Evolutionary conservation across 1,140 invertebrate species (phyloP), one percentile per base, ranked within the genome.

Genomic region (Hermatobates lingyangjiaoensis): DNA sequence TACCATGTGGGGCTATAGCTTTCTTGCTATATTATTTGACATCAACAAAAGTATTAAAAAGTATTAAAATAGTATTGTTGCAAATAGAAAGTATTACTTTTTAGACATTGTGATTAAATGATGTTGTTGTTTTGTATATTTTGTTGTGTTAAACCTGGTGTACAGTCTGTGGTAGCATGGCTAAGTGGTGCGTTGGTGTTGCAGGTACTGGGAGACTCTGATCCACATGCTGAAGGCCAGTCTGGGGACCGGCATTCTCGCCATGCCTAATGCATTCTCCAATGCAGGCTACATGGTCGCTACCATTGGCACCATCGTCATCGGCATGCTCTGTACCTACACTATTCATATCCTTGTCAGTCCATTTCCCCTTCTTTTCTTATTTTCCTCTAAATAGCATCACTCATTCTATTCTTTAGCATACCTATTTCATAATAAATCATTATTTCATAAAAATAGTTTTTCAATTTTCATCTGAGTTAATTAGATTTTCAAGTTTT

Each of bases 171-270:
- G 18, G 24, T 21, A 34, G 10, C 18, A 34, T 45, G 34, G 48
- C 23, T 45, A 24, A 50, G 23, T 47, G 7, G 24, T 23, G 48
- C 10, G 12, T 53, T 46, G 60, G 56, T 56, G 56, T 59, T 67
- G 14, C 59, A 87, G 83, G 47, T 85, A 84, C 66, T 66, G 67
- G 25, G 83, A 87, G 52, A 88, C 85, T 0, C 68, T 88, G 55
- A 76, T 87, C 55, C 85, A 89, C 62, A 64, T 89, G 54, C 63
- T 88, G 20, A 89, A 89, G 61, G 84, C 83, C 23, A 89, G 87
- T 61, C 73, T 92, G 49, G 89, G 89, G 4, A 91, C 88, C 0
- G 88, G 89, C 4, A 85, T 93, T 42, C 62, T 93, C 45, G 87
- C 88, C 18, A 90, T 93, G 83, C 85, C 88, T 2, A 75, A 79